Evolutionary conservation across 2,888 invertebrate genomes (phyloP).

Genomic region (Philhelius pedissequus): DNA sequence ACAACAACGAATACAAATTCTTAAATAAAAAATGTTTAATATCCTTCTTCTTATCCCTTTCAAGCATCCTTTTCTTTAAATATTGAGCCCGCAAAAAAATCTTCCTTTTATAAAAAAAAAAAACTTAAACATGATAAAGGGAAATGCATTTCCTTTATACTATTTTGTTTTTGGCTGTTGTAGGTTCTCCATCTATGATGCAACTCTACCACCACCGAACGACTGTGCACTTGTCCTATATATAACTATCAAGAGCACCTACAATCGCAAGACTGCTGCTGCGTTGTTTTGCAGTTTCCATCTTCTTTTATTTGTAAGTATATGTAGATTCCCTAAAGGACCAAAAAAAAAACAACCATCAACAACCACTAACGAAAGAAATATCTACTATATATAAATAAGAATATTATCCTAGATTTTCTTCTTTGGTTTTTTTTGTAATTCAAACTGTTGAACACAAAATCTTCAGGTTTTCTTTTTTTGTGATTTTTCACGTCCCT

Average conservation of each 20-base stretch:
- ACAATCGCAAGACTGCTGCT: not conserved
- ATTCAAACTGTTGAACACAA: slow-evolving; percentile 14
- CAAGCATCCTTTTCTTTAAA: not conserved
- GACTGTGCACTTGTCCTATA: slow-evolving; percentile 34
- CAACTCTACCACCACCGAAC: not conserved
- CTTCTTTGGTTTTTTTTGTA: not conserved
- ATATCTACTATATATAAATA: slow-evolving; percentile 28
- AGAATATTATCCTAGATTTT: slow-evolving; percentile 22
- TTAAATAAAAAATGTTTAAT: not conserved
- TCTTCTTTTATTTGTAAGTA: not conserved
- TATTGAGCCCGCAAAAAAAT: slow-evolving; percentile 6
- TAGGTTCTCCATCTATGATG: not conserved
- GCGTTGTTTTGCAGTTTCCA: not conserved
- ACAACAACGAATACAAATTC: not conserved
- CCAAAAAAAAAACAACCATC: not conserved
- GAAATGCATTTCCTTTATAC: slow-evolving; percentile 43
- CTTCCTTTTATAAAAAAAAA: not conserved
- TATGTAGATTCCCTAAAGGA: slow-evolving; percentile 8
- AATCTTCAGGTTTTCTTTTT: not conserved
- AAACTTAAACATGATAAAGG: not conserved
- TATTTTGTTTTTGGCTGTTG: not conserved
- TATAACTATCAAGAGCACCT: slow-evolving; percentile 3
- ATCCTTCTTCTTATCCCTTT: not conserved
- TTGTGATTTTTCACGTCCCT: slow-evolving; percentile 16
- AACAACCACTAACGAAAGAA: slow-evolving; percentile 41